Base-by-base conservation (phyloP, 1,140 invertebrate species). In the Drosophila ohnishii region DNA sequence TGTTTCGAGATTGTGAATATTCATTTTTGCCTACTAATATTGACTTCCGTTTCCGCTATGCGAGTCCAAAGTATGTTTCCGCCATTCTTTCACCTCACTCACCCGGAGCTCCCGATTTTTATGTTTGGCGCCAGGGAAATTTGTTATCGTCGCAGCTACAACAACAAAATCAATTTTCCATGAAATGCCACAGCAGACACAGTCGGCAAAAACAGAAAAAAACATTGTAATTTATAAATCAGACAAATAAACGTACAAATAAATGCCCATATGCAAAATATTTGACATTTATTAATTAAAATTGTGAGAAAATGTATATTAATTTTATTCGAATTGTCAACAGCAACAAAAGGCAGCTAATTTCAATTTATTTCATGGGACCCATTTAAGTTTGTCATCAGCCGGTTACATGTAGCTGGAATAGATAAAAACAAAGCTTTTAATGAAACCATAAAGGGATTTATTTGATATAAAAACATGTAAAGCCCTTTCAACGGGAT, bases 231-330 rank as follows among this genome's bases (percentile, higher is more conserved):
- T 66, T 70, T 74, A 80, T 65, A 87, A 87, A 89, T 88, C 84
- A 88, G 84, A 84, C 80, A 84, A 80, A 88, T 87, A 87, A 87
- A 86, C 85, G 80, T 70, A 53, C 75, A 85, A 86, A 87, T 84
- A 80, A 87, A 84, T 83, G 74, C 60, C 51, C 83, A 73, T 65
- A 66, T 58, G 71, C 83, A 55, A 56, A 76, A 59, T 62, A 77
- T 80, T 88, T 87, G 84, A 87, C 84, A 88, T 84, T 88, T 87
- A 88, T 88, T 88, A 87, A 87, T 87, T 87, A 87, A 87, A 87
- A 87, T 80, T 89, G 77, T 63, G 56, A 60, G 58, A 64, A 86
- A 87, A 84, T 87, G 74, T 87, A 84, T 87, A 87, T 88, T 87
- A 87, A 87, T 87, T 88, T 87, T 88, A 87, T 87, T 87, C 85